Base-by-base conservation (phyloP, 2,113 vertebrate genomes). In the Anseranas semipalmata region DNA sequence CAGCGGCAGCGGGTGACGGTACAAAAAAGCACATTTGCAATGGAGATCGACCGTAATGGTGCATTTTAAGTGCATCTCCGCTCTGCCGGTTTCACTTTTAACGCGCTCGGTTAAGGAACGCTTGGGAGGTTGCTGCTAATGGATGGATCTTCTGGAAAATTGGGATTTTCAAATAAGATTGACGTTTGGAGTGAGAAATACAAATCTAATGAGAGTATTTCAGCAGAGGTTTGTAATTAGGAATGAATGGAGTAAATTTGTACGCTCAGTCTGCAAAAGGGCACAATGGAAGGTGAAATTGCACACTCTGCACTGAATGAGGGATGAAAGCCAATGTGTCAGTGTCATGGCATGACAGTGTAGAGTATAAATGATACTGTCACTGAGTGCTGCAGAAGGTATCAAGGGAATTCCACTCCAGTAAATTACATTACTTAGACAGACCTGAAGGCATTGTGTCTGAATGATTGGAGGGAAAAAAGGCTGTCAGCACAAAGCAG, bases 361-460 rank as follows among this genome's bases (percentile, higher is more conserved):
- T 96, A 84, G 96, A 97, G 97, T 98, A 98, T 98, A 98, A 98
- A 98, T 98, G 98, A 98, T 98, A 96, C 97, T 98, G 98, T 98
- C 98, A 98, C 97, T 95, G 97, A 98, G 98, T 97, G 96, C 98
- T 98, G 97, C 97, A 96, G 96, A 83, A 97, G 94, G 96, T 97
- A 96, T 97, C 97, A 43, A 96, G 98, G 98, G 98, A 98, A 98
- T 98, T 97, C 97, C 98, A 98, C 98, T 98, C 97, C 96, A 98
- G 97, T 98, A 98, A 98, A 98, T 98, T 98, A 98, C 97, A 97
- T 98, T 98, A 98, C 97, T 98, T 97, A 98, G 98, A 97, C 98
- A 98, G 98, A 98, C 98, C 98, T 98, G 98, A 98, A 98, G 98
- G 98, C 98, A 96, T 98, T 97, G 97, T 98, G 95, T 97, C 83